Conservation (phyloP, 1,140 invertebrate species). For the Euwallacea fornicatus region DNA sequence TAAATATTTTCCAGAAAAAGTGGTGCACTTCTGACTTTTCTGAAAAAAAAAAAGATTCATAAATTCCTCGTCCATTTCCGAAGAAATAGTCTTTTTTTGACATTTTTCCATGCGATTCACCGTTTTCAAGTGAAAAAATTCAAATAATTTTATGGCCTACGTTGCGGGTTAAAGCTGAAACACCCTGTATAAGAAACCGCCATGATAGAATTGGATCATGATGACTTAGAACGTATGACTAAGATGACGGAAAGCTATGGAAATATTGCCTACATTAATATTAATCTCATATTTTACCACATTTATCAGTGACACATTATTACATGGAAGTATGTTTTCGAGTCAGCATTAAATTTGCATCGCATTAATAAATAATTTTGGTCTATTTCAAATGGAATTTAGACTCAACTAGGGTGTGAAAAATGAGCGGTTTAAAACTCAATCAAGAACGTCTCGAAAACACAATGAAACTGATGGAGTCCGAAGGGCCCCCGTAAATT, state of each 20-base stretch:
- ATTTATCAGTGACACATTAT: conserved; percentile 2
- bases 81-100: too few relatives aligned
- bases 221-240: background rate
- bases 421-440: background rate
- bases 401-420: too few relatives aligned
- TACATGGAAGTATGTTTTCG: background rate
- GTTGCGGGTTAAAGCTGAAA: background rate
- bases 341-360: background rate
- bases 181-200: background rate
- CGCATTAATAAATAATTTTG: background rate
- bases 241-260: background rate
- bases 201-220: background rate
- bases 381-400: too few relatives aligned
- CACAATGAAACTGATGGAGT: conserved; percentile 21
- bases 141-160: background rate
- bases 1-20: too few relatives aligned
- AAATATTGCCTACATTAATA: background rate
- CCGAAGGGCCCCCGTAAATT: conserved; percentile 12
- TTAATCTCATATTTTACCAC: background rate
- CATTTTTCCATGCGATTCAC: too few relatives aligned
- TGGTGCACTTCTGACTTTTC: too few relatives aligned
- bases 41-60: too few relatives aligned
- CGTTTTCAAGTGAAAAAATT: too few relatives aligned
- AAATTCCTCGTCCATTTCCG: too few relatives aligned
- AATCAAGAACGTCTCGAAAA: conserved; percentile 13